Base-by-base conservation (phyloP, 2,888 invertebrate genomes). In the Phasia obesa region DNA sequence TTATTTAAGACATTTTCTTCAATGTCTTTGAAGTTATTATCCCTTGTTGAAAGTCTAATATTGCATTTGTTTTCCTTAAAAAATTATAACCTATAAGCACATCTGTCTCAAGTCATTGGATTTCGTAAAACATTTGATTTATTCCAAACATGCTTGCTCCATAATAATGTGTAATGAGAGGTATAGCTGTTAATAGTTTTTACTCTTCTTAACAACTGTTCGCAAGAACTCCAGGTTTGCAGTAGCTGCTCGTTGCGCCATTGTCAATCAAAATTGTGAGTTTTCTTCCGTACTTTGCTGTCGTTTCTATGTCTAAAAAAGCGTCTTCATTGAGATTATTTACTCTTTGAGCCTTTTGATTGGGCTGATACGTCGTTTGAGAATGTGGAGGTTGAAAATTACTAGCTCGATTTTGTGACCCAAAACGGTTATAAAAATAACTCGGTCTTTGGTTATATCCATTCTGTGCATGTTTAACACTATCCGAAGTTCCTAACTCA, bases 81-180 rank as follows among this genome's bases (percentile, higher is more conserved):
- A 44, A 44, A 44, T 44, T 44, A 17, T 44, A 55, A 17, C 23
- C 27, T 55, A n/a, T 55, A 17, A 27, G 17, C 27, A 27, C 31
- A 59, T 59, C 59, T 59, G 35, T 60, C 0, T 60, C 60, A 13
- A 60, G 15, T 13, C 23, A 23, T 23, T 38, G 42, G 21, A 60
- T 60, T 60, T 42, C 60, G 60, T 60, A 60, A 11, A 42, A 60
- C 42, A 19, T 60, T 38, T 42, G 60, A 38, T 60, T 42, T 60
- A 60, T 60, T 60, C 42, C 60, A 38, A 60, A 57, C 17, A 57
- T 57, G 57, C 17, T 57, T 35, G 57, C 57, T 31, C 19, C 57
- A 35, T 57, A 57, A 19, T 35, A 60, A 60, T 60, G 42, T 42
- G 15, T 21, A 38, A 60, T 60, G 60, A 60, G 38, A 60, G 60